Base-by-base conservation (phyloP, 2,888 invertebrate species). In the Buathra laborator region DNA sequence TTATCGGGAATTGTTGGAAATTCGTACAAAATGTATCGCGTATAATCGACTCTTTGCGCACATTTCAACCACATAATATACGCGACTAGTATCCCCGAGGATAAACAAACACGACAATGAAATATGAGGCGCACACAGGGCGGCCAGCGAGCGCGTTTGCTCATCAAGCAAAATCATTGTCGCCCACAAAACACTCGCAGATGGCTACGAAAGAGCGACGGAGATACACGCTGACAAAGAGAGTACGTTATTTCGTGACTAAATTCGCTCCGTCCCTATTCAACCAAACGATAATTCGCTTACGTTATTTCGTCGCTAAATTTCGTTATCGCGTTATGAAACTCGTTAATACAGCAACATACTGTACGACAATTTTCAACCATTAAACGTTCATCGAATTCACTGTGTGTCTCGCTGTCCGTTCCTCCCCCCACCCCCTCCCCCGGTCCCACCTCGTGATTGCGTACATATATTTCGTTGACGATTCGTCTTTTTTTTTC, bases 291-390 rank as follows among this genome's bases (percentile, higher is more conserved):
- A 88, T 93, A 92, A 93, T 92, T 92, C 90, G 90, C 90, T 93
- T 91, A 89, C 89, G 90, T 90, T 85, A 85, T 85, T 92, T 91
- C 89, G 90, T 89, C 89, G 89, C 89, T 88, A 90, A 92, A 92
- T 92, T 91, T 91, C 90, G 91, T 93, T 92, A 91, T 86, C 88
- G 83, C 89, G 90, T 92, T 92, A 92, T 92, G 92, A 91, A 93
- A 92, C 92, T 93, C 92, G 90, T 92, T 92, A 92, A 89, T 88
- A 87, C 87, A 78, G 75, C 78, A 75, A 85, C 75, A 76, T 59
- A 82, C 81, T 75, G 70, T 78, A 64, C 78, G 81, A 85, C 70
- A 85, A 85, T 85, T 85, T 85, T 85, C 85, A 75, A 82, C 78
- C 48, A 85, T 85, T 85, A 85, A 85, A 82, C 81, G 85, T 76